A percentile compares a stretch with the other conserved stretches of the same genome.
These are phyloP conservation scores for Synergus laeviventris DNA, from an alignment of 2,888 invertebrate species.

Conservation along the genomic window DNA sequence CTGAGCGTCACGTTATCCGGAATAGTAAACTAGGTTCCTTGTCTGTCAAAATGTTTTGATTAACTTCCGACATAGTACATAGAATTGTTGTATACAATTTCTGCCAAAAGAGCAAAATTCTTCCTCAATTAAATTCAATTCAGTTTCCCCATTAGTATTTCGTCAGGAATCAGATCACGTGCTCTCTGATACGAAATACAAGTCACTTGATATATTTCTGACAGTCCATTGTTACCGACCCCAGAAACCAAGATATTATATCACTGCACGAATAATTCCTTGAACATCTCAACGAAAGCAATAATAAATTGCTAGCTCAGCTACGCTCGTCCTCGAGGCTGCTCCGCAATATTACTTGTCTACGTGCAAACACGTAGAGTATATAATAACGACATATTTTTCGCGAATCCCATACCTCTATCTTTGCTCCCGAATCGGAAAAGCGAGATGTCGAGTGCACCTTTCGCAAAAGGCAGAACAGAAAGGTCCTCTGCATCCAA, in stretches of 20 bases:
- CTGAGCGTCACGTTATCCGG: neutral
- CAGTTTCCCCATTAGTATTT: neutral
- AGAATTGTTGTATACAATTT: too few species aligned
- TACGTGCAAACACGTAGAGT: neutral
- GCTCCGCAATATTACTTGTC: neutral
- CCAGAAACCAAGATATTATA: neutral
- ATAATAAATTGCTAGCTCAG: slow-evolving; percentile 11
- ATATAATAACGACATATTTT: neutral
- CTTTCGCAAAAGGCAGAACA: neutral
- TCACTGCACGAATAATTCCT: neutral
- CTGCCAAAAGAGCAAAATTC: neutral
- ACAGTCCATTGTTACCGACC: neutral
- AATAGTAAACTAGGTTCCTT: neutral
- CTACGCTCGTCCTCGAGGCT: neutral
- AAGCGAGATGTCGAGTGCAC: neutral
- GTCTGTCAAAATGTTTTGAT: neutral
- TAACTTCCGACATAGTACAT: neutral
- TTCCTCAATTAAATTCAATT: neutral
- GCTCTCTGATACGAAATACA: neutral
- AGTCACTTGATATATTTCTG: neutral
- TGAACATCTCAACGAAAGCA: slow-evolving; percentile 5
- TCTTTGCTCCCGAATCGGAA: neutral
- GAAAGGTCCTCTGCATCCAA: neutral
- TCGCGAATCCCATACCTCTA: neutral
- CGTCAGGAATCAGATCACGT: neutral